Evolutionary conservation across 2,888 invertebrate genomes (phyloP), one percentile per base, ranked within the genome.

Genomic region (Mythimna pallens): DNA sequence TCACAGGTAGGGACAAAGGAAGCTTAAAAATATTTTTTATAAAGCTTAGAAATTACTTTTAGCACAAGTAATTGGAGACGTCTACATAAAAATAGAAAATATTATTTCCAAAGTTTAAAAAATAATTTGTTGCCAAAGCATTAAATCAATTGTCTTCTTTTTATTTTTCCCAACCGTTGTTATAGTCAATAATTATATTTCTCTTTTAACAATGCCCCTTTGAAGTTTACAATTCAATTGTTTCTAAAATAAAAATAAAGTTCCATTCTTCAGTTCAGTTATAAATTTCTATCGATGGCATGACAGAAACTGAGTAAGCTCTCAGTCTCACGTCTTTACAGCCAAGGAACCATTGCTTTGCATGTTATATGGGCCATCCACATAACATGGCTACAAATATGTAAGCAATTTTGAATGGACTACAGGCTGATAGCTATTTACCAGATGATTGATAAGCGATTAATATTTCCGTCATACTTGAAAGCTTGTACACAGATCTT

Each of bases 391-490:
- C 3, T 34, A 43, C 22, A 66, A 76, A 67, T 30, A 61, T 50
- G 52, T 62, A 9, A 64, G 10, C 64, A 34, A 43, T 65, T 57
- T 52, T 52, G 50, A 52, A 36, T 59, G 36, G 30, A 34, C 64
- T 64, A 40, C 30, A 9, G 10, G 40, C 57, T 58, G 67, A 61
- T 57, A 68, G 40, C 30, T 40, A 58, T 76, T 72, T 30, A 65
- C 3, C 17, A 5, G 20, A 72, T 78, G 78, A 72, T 78, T 58
- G 65, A 82, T 47, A 78, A 68, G 34, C 30, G 22, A 72, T 68
- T 80, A 67, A 71, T 69, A 78, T 71, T 54, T 54, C 47, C 52
- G 6, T 30, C 20, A 64, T 43, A 25, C 1, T 14, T 30, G 14
- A 10, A 36, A 40, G 9, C 12, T 57, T 22, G 47, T 47, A 12